phyloP scores from a whole-genome alignment of 1,140 invertebrate genomes.

The Trachymyrmex cornetzi region DNA sequence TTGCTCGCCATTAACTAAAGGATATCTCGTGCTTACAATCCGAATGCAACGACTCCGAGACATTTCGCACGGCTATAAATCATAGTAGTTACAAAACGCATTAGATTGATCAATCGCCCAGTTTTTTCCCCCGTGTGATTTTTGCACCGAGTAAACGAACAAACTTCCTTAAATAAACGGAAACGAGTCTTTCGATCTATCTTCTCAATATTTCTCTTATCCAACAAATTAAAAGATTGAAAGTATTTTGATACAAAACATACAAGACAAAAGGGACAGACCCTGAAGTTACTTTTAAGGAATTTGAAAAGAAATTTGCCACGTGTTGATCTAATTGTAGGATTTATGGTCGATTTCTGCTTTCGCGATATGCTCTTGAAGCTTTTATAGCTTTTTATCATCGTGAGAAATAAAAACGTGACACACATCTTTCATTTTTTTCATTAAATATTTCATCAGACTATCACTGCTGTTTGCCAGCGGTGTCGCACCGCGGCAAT shows the following conservation, averaged over 20 bases:
- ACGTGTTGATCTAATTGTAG: neutral
- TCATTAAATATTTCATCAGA: neutral
- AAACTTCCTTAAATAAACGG: neutral
- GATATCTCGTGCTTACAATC: constrained; percentile 10
- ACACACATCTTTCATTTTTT: neutral
- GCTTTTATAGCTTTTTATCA: neutral
- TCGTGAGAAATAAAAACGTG: neutral
- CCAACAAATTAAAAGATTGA: neutral
- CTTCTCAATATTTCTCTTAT: neutral
- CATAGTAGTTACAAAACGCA: neutral
- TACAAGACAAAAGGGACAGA: neutral
- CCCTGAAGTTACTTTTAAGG: neutral
- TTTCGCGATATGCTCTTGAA: neutral
- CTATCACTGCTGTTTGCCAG: neutral
- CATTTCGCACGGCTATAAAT: constrained; percentile 14
- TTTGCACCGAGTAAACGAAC: neutral
- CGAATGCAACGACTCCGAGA: neutral
- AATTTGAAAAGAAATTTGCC: neutral
- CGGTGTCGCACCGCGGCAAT: neutral
- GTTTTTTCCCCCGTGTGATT: neutral
- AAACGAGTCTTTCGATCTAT: neutral
- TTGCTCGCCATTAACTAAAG: constrained; percentile 29
- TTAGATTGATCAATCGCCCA: constrained; percentile 6
- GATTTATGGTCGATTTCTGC: neutral
- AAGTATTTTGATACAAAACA: neutral